phyloP scores from a whole-genome alignment of 2,113 vertebrate genomes.

The Cinclus cinclus region DNA sequence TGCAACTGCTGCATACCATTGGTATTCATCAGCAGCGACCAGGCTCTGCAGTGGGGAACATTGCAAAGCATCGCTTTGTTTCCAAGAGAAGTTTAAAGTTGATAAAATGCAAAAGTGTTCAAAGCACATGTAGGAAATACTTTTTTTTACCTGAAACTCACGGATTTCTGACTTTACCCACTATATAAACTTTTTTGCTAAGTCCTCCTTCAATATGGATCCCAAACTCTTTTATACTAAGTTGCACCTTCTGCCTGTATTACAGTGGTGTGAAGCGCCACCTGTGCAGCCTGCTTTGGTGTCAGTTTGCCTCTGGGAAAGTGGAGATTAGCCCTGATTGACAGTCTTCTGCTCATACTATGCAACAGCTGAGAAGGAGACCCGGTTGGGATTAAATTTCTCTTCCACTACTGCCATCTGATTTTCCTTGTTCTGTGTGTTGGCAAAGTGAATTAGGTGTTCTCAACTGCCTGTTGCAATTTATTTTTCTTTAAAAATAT shows the following conservation, averaged over 20 bases:
- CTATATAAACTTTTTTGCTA: neutral
- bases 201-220: neutral
- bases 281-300: neutral
- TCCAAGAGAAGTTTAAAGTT: neutral
- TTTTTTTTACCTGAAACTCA: neutral
- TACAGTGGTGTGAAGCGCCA: neutral
- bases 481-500: neutral
- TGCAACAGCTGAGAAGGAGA: neutral
- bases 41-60: neutral
- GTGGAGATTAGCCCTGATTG: neutral
- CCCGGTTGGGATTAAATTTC: neutral
- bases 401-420: neutral
- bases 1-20: conserved; percentile 4
- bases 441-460: neutral
- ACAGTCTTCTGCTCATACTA: neutral
- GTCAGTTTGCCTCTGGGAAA: neutral
- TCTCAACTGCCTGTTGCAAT: neutral
- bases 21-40: neutral
- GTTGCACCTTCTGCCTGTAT: neutral
- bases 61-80: neutral
- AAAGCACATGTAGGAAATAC: rapidly evolving
- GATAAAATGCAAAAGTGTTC: neutral
- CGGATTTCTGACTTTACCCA: neutral
- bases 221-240: neutral
- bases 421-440: neutral